Conservation (phyloP, 2,113 vertebrate genomes). For the Lepisosteus oculatus region DNA sequence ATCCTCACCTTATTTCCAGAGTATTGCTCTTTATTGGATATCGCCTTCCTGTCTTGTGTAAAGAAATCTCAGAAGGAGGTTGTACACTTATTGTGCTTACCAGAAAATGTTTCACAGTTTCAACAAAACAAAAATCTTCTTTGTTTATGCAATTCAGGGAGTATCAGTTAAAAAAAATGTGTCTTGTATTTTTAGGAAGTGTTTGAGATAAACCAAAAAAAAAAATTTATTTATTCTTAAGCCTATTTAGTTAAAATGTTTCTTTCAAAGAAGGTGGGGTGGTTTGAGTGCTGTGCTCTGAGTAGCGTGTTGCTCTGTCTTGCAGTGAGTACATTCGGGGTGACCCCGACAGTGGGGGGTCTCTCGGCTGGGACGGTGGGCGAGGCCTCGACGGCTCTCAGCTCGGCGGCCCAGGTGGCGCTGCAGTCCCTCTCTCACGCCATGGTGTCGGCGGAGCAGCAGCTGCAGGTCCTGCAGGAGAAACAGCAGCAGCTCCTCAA, state of each 20-base stretch:
- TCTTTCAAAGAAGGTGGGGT: not conserved
- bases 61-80: too few species aligned
- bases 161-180: too few species aligned
- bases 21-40: too few species aligned
- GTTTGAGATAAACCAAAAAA: too few species aligned
- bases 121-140: too few species aligned
- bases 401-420: constrained; percentile 97
- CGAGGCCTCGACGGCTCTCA: constrained; percentile 95
- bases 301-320: constrained; percentile 38
- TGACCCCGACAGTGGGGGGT: constrained; percentile 88
- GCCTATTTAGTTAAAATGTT: not conserved
- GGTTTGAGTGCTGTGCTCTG: not conserved
- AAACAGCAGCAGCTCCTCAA: constrained; percentile 99
- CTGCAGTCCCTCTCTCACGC: constrained; percentile 98
- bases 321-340: constrained; percentile 95
- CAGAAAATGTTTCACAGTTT: too few species aligned
- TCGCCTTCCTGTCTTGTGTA: too few species aligned
- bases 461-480: constrained; percentile 98
- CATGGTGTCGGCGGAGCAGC: constrained; percentile 99
- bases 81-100: too few species aligned
- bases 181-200: too few species aligned
- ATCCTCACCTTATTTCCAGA: too few species aligned
- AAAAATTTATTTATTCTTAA: not conserved
- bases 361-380: constrained; percentile 88
- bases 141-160: too few species aligned